Conservation (phyloP, 2,113 vertebrate species). For the Thunnus maccoyii region DNA sequence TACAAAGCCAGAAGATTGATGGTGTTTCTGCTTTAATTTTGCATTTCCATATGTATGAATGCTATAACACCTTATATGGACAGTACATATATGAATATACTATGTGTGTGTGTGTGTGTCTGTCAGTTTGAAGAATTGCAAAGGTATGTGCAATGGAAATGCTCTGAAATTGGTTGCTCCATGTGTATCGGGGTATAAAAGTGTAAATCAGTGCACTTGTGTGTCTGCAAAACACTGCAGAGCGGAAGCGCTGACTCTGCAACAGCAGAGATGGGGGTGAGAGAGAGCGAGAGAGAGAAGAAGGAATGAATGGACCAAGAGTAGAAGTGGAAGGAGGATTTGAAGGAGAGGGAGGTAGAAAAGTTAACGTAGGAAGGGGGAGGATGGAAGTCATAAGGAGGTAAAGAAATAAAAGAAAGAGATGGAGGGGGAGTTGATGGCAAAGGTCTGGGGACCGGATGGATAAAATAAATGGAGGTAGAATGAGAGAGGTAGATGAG, state of each 20-base stretch:
- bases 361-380: background rate
- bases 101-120: background rate
- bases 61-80: background rate
- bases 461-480: conserved; percentile 35
- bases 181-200: conserved; percentile 29
- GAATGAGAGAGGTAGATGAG: conserved; percentile 20
- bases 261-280: conserved; percentile 31
- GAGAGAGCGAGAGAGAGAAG: background rate
- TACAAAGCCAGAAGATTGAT: conserved; percentile 6
- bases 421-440: conserved; percentile 21
- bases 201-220: conserved; percentile 55
- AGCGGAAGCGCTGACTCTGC: conserved; percentile 73
- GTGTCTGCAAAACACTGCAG: conserved; percentile 74
- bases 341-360: conserved; percentile 13
- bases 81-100: background rate
- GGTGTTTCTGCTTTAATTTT: background rate
- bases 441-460: conserved; percentile 34
- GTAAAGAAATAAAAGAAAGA: conserved; percentile 1
- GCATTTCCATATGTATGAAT: conserved; percentile 4
- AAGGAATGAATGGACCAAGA: conserved; percentile 25
- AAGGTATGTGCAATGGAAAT: conserved; percentile 12
- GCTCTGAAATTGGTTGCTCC: conserved; percentile 33
- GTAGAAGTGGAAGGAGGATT: conserved; percentile 39
- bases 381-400: background rate
- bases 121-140: conserved; percentile 19